Base-by-base conservation (phyloP, 2,797 vertebrate genomes). In the Psittacula derbiana region DNA sequence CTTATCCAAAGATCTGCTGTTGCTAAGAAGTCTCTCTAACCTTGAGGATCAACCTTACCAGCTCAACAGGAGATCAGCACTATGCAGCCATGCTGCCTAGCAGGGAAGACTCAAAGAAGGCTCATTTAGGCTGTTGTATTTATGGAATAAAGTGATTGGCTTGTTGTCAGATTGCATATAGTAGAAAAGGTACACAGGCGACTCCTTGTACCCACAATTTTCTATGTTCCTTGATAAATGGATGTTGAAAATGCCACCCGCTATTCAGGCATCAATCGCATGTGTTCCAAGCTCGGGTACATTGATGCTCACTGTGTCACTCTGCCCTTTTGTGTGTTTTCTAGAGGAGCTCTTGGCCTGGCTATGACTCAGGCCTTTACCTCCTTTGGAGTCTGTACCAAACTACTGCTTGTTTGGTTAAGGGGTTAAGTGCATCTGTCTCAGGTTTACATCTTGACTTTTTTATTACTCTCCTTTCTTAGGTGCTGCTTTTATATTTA, bases 291-390 rank as follows among this genome's bases (percentile, higher is more conserved):
- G 44, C 44, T 30, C 20, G 8, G 30, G n/a, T 21, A 13, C 49
- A 44, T 44, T 0, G 0, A 13, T 46, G 50, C 23, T 71, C 30
- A 14, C 30, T 31, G 38, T 10, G 13, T 52, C 2, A 0, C 24
- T 28, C 49, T 72, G 44, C n/a, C 58, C 20, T 18, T 46, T 53
- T 61, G 16, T 53, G 40, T 20, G 9, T 53, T 65, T 71, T 12
- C n/a, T 50, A 44, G 20, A 33, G 38, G 7, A 9, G 3, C 50
- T 83, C 50, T 78, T 78, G 38, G 28, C 44, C 44, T 71, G n/a
- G 25, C 30, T 52, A 7, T 17, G 18, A 28, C 61, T 43, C 40
- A 64, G 28, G 28, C 28, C 61, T 43, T 43, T 23, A 64, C 18
- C 12, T 64, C 19, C 40, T 64, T 31, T 15, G 28, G 40, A 43